Conservation (phyloP, 1,140 invertebrate species). For the Lepidurus packardi region DNA sequence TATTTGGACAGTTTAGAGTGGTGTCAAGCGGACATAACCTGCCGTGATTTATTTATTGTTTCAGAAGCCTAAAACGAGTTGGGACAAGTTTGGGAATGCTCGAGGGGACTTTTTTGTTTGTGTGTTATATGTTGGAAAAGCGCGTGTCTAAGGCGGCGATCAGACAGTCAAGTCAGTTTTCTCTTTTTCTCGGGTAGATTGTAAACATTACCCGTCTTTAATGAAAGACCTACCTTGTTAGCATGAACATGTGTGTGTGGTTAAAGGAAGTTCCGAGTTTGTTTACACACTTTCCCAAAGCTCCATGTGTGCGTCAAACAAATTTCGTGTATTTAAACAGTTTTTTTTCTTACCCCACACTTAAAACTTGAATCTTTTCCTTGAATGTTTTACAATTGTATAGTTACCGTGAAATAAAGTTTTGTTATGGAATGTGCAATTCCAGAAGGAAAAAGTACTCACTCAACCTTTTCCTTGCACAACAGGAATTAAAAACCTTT, state of each 20-base stretch:
- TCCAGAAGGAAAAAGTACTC: not conserved
- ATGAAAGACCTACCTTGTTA: slow-evolving; percentile 16
- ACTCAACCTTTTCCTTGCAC: not conserved
- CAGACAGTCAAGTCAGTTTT: slow-evolving; percentile 17
- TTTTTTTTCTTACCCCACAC: not conserved
- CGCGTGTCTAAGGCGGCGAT: not conserved
- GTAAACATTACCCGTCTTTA: not conserved
- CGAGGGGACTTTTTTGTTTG: not conserved
- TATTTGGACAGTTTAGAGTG: not conserved
- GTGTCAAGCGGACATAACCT: not conserved
- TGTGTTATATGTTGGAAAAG: not conserved
- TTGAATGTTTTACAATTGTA: not conserved
- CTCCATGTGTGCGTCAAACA: not conserved
- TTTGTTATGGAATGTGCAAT: slow-evolving; percentile 8
- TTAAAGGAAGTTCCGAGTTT: not conserved
- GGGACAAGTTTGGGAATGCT: not conserved
- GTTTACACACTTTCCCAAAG: not conserved
- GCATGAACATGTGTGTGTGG: not conserved
- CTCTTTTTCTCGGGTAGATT: not conserved
- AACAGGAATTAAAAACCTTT: not conserved
- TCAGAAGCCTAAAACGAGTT: not conserved
- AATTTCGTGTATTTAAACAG: not conserved
- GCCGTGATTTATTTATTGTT: slow-evolving; percentile 5
- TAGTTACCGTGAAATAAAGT: not conserved
- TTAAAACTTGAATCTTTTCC: not conserved